Conservation (phyloP, 2,888 invertebrate species). For the Lysandra bellargus region DNA sequence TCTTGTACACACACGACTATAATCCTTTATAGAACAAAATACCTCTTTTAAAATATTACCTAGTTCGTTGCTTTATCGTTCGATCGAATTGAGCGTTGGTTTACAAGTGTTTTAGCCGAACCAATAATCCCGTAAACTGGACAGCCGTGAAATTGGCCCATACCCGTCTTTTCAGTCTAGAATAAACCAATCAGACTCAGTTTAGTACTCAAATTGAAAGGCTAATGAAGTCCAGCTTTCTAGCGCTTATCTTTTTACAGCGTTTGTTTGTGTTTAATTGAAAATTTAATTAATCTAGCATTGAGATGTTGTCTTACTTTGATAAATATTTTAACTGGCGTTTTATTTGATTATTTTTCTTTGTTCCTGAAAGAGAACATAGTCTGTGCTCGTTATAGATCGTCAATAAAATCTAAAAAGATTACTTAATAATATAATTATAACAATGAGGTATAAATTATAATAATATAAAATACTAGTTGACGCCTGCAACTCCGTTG, state of each 20-base stretch:
- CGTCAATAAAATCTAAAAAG: no score
- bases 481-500: no score
- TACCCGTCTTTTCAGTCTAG: constrained; percentile 1
- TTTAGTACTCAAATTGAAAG: constrained; percentile 22
- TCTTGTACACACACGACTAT: no score
- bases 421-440: no score
- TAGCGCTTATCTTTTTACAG: constrained; percentile 18
- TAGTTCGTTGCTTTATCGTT: neutral
- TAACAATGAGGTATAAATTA: no score
- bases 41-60: no score
- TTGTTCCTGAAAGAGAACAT: neutral
- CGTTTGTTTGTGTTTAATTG: neutral
- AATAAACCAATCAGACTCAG: constrained; percentile 27
- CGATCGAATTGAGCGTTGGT: neutral
- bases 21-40: no score
- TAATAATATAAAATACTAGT: no score
- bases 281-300: neutral
- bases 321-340: neutral
- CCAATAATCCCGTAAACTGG: neutral
- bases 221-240: constrained; percentile 26
- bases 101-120: neutral
- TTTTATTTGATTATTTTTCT: neutral
- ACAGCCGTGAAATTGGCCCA: constrained; percentile 1
- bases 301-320: neutral
- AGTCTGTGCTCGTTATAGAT: no score